Percentiles rank a stretch among this genome's conserved stretches.
These are phyloP conservation scores for Anastatus disparis DNA, from an alignment of 1,140 invertebrate species.

Conservation along the genomic window DNA sequence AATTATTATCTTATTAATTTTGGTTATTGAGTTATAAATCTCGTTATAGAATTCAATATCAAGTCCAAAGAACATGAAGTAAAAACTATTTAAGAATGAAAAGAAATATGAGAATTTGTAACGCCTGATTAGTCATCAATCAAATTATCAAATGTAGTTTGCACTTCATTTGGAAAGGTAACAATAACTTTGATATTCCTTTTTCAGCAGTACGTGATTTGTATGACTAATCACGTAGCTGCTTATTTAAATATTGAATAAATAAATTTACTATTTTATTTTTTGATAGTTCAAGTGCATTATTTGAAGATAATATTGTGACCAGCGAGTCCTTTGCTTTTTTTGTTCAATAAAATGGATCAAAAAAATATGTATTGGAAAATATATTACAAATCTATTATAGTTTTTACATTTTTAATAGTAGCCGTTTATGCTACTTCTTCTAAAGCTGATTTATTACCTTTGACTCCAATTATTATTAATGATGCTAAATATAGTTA, in stretches of 20 bases:
- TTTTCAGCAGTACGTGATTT: background rate
- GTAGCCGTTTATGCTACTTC: background rate
- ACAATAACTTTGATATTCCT: background rate
- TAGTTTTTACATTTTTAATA: constrained; percentile 2
- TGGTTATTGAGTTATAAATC: too few species aligned
- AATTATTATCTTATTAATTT: too few species aligned
- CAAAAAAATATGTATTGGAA: background rate
- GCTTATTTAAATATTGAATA: background rate
- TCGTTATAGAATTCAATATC: background rate
- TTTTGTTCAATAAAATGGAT: background rate
- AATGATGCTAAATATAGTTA: constrained; percentile 37
- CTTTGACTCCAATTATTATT: constrained; percentile 38
- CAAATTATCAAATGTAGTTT: background rate
- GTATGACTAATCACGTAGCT: background rate
- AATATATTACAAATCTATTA: background rate
- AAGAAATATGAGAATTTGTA: background rate
- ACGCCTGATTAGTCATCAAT: too few species aligned
- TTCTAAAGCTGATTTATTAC: constrained; percentile 16
- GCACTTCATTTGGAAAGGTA: background rate
- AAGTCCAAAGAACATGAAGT: background rate
- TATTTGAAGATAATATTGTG: too few species aligned
- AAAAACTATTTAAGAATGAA: background rate
- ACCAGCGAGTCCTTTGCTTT: background rate
- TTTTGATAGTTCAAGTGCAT: too few species aligned
- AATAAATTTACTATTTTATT: background rate